Evolutionary conservation across 2,113 vertebrate species (phyloP).

Genomic region (Poeciliopsis retropinna): DNA sequence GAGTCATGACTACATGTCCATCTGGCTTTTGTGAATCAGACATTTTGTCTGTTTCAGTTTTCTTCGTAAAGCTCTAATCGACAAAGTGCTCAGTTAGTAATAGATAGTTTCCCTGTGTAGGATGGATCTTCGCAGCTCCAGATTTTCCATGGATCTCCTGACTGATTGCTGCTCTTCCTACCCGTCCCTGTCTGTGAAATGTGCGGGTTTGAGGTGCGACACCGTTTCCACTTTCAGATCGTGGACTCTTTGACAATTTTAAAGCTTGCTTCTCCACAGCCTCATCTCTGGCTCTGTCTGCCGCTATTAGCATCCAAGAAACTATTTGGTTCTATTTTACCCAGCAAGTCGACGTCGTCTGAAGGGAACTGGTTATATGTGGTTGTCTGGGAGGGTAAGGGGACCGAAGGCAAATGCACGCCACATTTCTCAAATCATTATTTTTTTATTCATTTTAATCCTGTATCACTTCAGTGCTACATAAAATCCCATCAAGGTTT

Average conservation of each 20-base stretch:
- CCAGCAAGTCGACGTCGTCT: background rate
- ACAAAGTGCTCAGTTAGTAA: background rate
- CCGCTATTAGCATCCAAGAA: background rate
- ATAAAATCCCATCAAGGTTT: background rate
- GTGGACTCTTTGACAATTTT: too few species aligned
- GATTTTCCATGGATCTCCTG: too few species aligned
- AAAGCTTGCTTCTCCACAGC: background rate
- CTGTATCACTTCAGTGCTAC: background rate
- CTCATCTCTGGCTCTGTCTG: background rate
- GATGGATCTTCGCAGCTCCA: too few species aligned
- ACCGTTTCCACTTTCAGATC: too few species aligned
- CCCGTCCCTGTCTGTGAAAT: too few species aligned
- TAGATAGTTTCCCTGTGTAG: background rate
- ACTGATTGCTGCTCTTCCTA: too few species aligned
- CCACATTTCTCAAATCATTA: background rate
- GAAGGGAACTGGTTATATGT: background rate
- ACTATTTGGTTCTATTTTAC: background rate
- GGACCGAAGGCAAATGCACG: background rate
- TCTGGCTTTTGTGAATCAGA: background rate
- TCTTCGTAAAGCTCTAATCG: background rate
- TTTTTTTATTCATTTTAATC: background rate
- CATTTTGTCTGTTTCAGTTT: background rate
- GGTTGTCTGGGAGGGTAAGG: background rate
- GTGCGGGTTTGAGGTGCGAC: too few species aligned
- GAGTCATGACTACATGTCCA: too few species aligned